Evolutionary conservation across 2,888 invertebrate genomes (phyloP), one percentile per base, ranked within the genome.

Genomic region (Aporophyla lueneburgensis): DNA sequence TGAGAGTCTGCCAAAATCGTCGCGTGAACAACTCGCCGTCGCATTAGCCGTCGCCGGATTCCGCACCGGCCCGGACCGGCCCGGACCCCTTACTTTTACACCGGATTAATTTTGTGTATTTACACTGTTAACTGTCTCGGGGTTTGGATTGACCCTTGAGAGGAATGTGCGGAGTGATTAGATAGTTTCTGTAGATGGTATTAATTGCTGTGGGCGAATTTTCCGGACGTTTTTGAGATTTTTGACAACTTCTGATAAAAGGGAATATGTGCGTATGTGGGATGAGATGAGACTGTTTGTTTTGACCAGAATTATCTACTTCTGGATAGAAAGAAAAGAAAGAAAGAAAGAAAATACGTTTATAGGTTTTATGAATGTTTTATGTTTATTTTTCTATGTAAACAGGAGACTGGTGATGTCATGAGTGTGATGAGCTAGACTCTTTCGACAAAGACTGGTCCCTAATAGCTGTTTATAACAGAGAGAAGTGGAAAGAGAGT

Each of bases 1-100:
- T 95, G 95, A 95, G 90, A 92, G 91, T 92, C 92, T 95, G 95
- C 96, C 96, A 95, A 95, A 83, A 95, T 94, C 93, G 92, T 91
- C 93, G 93, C 91, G 89, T 86, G 92, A 92, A 91, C 92, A 89
- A 92, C 90, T 89, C 90, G 91, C 91, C 92, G 91, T 87, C 91
- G 91, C 94, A 93, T 94, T 94, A 93, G 91, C 90, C 83, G 24
- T 87, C 90, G 88, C 91, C 87, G 93, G 90, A 93, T 92, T 92
- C 93, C 74, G 58, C 73, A 33, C 46, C 56, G 46, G 33, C 51
- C 56, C 92, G 81, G 76, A 27, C 89, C 86, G 86, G 86, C 27
- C 71, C 49, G 76, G 72, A 81, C 67, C 78, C 74, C 76, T 70
- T 75, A 81, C 73, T 76, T 80, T 78, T 85, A 85, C 80, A 79